Conservation (phyloP, 2,113 vertebrate genomes). For the Trogon surrucura region DNA sequence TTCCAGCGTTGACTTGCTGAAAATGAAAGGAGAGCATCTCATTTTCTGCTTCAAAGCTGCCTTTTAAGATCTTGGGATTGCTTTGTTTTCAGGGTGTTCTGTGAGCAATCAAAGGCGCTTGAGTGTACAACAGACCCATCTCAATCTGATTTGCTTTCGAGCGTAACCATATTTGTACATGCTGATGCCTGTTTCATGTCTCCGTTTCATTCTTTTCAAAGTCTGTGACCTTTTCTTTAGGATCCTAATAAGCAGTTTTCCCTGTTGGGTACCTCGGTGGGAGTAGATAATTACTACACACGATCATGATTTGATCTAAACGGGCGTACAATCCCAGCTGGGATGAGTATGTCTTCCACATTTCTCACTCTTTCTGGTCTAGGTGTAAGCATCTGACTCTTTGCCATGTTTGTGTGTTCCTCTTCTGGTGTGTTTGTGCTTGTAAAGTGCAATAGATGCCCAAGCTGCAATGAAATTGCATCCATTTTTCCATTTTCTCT, state of each 20-base stretch:
- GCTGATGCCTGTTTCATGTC: slow-evolving; percentile 37
- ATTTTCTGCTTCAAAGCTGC: slow-evolving; percentile 63
- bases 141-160: slow-evolving; percentile 15
- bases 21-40: slow-evolving; percentile 18
- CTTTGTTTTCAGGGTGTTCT: slow-evolving; percentile 45
- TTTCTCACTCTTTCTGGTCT: neutral
- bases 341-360: neutral
- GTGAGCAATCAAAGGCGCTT: slow-evolving; percentile 40
- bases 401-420: neutral
- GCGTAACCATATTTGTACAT: slow-evolving; percentile 44
- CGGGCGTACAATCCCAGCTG: neutral
- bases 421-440: neutral
- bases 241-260: slow-evolving; percentile 43
- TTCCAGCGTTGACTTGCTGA: neutral
- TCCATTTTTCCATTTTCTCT: neutral
- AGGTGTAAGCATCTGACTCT: neutral
- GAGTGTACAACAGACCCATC: neutral
- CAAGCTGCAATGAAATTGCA: fast-evolving
- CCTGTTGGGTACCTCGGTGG: neutral
- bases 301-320: neutral
- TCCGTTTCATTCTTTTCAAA: slow-evolving; percentile 22
- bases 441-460: neutral
- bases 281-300: neutral
- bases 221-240: slow-evolving; percentile 38
- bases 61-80: neutral